These are phyloP conservation scores for Melipona beecheii DNA, from an alignment of 2,888 invertebrate genomes.

Conservation along the genomic window DNA sequence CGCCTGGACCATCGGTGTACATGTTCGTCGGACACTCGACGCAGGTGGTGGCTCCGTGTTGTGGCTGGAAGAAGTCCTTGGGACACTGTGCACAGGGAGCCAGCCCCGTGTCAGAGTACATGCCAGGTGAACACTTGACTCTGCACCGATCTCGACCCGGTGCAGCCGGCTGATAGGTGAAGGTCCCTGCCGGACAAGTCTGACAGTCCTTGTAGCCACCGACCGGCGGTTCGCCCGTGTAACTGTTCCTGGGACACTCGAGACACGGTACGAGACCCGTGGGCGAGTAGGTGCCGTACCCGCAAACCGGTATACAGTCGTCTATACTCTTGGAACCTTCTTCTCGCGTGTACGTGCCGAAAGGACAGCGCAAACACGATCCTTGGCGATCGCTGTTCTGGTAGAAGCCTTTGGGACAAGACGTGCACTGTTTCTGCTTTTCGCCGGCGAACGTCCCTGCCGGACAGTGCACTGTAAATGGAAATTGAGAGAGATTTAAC, in stretches of 20 bases:
- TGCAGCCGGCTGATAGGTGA: constrained; percentile 96
- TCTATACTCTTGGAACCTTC: constrained; percentile 94
- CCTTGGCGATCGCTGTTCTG: constrained; percentile 97
- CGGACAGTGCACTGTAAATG: constrained; percentile 93
- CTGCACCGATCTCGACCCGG: constrained; percentile 92
- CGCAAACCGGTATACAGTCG: constrained; percentile 97
- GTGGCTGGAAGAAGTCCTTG: constrained; percentile 95
- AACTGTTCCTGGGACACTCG: constrained; percentile 97
- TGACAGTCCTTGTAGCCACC: constrained; percentile 97
- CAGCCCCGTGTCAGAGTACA: constrained; percentile 96
- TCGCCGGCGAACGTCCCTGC: constrained; percentile 97
- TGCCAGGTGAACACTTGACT: constrained; percentile 94
- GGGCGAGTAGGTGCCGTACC: constrained; percentile 97
- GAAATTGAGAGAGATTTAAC: too few relatives aligned
- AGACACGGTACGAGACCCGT: constrained; percentile 97
- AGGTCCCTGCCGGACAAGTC: constrained; percentile 95
- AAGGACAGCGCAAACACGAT: constrained; percentile 94
- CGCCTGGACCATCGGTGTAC: constrained; percentile 92
- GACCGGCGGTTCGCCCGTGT: constrained; percentile 93
- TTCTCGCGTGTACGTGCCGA: constrained; percentile 96
- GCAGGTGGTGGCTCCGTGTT: constrained; percentile 93
- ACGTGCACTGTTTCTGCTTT: constrained; percentile 95
- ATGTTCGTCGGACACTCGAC: constrained; percentile 96
- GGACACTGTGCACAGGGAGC: constrained; percentile 98
- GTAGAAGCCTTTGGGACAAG: constrained; percentile 96